phyloP scores from a whole-genome alignment of 1,140 invertebrate species.

The Drosophila erecta region DNA sequence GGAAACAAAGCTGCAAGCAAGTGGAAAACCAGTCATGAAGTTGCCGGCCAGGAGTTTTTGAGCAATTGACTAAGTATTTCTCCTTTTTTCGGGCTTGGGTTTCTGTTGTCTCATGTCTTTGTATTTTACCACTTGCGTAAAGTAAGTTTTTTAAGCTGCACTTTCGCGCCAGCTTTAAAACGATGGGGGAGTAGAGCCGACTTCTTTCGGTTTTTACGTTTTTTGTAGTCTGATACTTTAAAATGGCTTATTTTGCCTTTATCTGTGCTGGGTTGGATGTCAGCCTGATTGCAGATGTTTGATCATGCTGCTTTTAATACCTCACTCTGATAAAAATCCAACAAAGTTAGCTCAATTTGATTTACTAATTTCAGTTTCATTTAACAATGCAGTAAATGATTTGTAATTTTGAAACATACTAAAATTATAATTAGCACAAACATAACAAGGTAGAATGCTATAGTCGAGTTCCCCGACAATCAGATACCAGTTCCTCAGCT shows the following conservation, averaged over 20 bases:
- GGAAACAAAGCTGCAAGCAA: conserved; percentile 20
- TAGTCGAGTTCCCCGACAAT: too few relatives aligned
- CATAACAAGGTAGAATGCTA: too few relatives aligned
- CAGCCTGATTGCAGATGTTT: conserved; percentile 1
- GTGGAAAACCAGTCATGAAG: conserved; percentile 58
- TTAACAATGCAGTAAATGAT: too few relatives aligned
- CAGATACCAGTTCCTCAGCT: too few relatives aligned
- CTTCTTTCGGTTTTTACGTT: neutral
- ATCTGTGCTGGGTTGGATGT: neutral
- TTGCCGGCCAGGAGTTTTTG: conserved; percentile 41
- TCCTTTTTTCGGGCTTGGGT: conserved; percentile 16
- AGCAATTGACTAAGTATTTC: conserved; percentile 40
- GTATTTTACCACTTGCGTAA: conserved; percentile 49
- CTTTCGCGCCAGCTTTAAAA: conserved; percentile 29
- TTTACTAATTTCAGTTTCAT: too few relatives aligned
- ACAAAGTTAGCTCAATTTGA: too few relatives aligned
- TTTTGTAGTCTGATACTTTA: conserved; percentile 4
- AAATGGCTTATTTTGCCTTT: conserved; percentile 17
- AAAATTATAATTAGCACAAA: too few relatives aligned
- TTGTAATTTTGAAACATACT: too few relatives aligned
- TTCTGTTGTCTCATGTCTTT: conserved; percentile 21
- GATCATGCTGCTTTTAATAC: neutral
- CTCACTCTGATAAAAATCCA: too few relatives aligned
- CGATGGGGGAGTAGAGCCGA: neutral
- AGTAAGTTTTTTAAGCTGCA: conserved; percentile 8